phyloP scores from a whole-genome alignment of 2,797 vertebrate genomes.

The Cossypha heuglini region DNA sequence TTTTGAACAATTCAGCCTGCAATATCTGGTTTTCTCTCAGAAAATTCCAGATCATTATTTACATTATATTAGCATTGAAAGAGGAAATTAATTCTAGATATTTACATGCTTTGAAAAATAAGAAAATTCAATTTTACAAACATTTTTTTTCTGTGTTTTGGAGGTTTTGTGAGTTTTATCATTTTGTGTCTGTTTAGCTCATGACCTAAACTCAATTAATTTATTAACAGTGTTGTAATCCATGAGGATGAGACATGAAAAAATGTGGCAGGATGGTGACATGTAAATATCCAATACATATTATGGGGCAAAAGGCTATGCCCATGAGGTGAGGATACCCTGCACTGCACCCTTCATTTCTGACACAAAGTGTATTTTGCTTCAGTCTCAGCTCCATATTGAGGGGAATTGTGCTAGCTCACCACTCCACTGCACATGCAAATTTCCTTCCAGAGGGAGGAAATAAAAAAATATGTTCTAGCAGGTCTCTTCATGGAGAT shows the following conservation, averaged over 20 bases:
- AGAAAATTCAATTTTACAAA: not conserved
- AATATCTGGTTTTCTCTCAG: not conserved
- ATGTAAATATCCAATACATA: not conserved
- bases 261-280: not conserved
- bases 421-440: not conserved
- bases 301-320: not conserved
- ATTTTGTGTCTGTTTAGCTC: not conserved
- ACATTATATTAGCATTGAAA: not conserved
- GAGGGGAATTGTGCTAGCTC: not conserved
- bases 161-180: accelerated
- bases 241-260: not conserved
- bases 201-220: not conserved
- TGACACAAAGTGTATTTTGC: not conserved
- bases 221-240: not conserved
- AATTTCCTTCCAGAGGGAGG: not conserved
- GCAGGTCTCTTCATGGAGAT: not conserved
- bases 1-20: not conserved
- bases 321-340: not conserved
- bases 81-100: not conserved
- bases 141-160: accelerated
- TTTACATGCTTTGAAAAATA: not conserved
- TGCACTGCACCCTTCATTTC: not conserved
- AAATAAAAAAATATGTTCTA: not conserved
- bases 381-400: not conserved
- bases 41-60: not conserved